phyloP scores from a whole-genome alignment of 2,113 vertebrate genomes.

The Cephalophus harveyi region DNA sequence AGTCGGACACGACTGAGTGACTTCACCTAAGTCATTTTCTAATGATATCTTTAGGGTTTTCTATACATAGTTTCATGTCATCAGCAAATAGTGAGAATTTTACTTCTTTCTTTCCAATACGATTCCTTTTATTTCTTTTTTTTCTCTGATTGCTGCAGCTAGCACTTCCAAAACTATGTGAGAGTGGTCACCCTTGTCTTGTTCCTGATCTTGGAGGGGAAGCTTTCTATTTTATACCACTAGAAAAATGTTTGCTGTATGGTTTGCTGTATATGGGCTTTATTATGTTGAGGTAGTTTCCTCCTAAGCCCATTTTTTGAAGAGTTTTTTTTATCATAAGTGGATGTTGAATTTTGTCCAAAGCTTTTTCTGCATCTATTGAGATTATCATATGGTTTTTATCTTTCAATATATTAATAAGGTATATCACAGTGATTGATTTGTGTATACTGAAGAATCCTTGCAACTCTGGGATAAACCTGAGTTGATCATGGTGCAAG shows the following conservation, averaged over 20 bases:
- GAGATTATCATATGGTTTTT: neutral
- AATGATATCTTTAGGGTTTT: neutral
- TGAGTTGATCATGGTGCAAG: rapidly evolving
- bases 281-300: neutral
- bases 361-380: neutral
- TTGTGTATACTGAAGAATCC: neutral
- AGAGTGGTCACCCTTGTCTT: neutral
- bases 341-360: neutral
- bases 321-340: neutral
- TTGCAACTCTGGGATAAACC: neutral
- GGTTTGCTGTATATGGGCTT: neutral
- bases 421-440: neutral
- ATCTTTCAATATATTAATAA: neutral
- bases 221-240: neutral
- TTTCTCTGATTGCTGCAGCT: neutral
- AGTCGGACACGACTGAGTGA: too few species aligned
- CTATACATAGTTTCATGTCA: neutral
- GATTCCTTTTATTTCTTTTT: neutral
- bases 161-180: neutral
- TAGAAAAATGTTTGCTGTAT: neutral
- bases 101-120: neutral
- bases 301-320: neutral
- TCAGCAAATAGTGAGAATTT: neutral
- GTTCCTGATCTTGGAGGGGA: neutral
- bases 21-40: too few species aligned